phyloP scores from a whole-genome alignment of 2,113 vertebrate species.

The Callorhinus ursinus region DNA sequence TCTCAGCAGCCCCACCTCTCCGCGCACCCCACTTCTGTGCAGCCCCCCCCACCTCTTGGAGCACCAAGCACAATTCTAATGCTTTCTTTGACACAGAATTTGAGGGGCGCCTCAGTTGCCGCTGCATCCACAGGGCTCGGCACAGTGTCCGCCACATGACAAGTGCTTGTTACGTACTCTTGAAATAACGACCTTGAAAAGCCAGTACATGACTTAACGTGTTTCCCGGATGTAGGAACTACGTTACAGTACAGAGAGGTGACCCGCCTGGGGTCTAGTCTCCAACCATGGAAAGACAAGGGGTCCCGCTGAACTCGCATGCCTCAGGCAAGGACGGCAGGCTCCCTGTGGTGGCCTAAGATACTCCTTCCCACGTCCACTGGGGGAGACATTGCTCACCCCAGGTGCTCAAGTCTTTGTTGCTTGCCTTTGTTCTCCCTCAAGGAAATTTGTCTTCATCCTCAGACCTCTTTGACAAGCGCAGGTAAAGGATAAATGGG shows the following conservation, averaged over 20 bases:
- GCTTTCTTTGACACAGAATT: neutral
- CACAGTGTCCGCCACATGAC: neutral
- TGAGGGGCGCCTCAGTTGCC: rapidly evolving
- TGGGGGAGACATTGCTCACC: neutral
- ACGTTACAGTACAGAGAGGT: neutral
- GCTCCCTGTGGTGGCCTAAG: neutral
- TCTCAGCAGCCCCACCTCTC: neutral
- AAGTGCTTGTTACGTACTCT: neutral
- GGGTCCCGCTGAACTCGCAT: no score
- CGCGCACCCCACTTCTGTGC: rapidly evolving
- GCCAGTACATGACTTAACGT: neutral
- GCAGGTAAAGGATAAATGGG: neutral
- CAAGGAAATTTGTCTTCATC: neutral
- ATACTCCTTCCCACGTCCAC: neutral
- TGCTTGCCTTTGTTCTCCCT: neutral
- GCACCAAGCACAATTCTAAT: rapidly evolving
- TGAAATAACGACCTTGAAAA: neutral
- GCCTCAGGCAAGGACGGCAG: neutral
- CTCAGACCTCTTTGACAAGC: neutral
- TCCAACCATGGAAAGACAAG: neutral
- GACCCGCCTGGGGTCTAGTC: neutral
- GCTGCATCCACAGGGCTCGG: rapidly evolving
- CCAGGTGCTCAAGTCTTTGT: neutral
- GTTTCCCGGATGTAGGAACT: neutral
- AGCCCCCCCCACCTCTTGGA: neutral